phyloP scores from a whole-genome alignment of 1,140 invertebrate genomes.

The Himalopsyche phryganea region DNA sequence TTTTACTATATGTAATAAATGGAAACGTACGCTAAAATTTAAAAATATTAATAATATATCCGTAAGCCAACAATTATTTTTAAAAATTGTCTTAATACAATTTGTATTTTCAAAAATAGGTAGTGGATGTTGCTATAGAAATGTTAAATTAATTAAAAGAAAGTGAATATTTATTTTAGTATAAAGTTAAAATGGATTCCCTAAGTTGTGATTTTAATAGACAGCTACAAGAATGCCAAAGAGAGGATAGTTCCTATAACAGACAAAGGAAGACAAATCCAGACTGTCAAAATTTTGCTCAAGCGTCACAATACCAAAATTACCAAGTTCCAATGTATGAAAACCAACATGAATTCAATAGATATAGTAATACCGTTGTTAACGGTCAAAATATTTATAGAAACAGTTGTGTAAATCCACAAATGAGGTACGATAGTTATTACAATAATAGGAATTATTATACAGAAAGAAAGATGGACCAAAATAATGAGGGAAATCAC shows the following conservation, averaged over 20 bases:
- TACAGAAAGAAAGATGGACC: too few species aligned
- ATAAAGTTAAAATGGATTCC: slow-evolving; percentile 12
- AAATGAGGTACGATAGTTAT: not conserved
- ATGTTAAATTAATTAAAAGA: too few species aligned
- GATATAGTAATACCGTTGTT: not conserved
- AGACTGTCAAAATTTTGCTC: slow-evolving; percentile 4
- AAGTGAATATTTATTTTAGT: too few species aligned
- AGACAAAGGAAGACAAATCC: not conserved
- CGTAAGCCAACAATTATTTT: too few species aligned
- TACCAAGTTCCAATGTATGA: slow-evolving; percentile 1
- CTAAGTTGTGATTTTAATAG: slow-evolving; percentile 17
- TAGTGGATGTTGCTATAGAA: too few species aligned
- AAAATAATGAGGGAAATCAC: too few species aligned
- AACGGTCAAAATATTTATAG: not conserved
- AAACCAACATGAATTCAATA: too few species aligned
- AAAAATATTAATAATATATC: too few species aligned
- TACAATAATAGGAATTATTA: not conserved
- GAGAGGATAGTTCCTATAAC: not conserved
- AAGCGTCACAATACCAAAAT: not conserved
- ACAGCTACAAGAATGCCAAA: slow-evolving; percentile 11
- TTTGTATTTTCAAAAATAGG: too few species aligned
- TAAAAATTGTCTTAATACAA: too few species aligned
- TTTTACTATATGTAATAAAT: too few species aligned
- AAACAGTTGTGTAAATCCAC: not conserved
- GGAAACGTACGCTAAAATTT: too few species aligned